Conservation (phyloP, 2,113 vertebrate genomes). For the Macheiramphus alcinus region DNA sequence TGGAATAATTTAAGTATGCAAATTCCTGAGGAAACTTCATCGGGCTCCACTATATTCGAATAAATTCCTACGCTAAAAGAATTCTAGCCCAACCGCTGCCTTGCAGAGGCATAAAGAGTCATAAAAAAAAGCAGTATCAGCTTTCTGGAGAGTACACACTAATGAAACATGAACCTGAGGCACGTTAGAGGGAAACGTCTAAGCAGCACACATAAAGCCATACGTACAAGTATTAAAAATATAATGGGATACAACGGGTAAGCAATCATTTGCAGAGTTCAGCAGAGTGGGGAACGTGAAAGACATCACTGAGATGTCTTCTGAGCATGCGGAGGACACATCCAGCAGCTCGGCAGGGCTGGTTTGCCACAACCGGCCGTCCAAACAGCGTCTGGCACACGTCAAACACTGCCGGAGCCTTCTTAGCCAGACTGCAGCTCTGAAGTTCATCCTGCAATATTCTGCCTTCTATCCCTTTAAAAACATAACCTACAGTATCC, state of each 20-base stretch:
- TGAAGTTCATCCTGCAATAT: neutral
- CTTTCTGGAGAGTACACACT: neutral
- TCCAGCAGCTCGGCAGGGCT: neutral
- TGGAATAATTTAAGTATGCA: neutral
- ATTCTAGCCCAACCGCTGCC: neutral
- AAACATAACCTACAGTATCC: neutral
- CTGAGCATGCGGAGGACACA: neutral
- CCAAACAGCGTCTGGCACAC: neutral
- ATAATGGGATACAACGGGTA: neutral
- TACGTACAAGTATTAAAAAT: neutral
- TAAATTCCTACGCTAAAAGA: neutral
- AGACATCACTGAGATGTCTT: neutral
- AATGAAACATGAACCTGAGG: neutral
- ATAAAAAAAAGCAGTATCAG: neutral
- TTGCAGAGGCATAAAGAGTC: neutral
- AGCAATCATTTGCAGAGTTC: neutral
- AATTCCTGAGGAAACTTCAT: neutral
- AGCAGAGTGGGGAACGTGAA: neutral
- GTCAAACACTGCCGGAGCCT: neutral
- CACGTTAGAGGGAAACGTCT: accelerated
- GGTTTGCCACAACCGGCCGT: neutral
- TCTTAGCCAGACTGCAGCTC: neutral
- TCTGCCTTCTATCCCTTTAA: neutral
- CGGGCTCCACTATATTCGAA: neutral
- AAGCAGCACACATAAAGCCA: neutral